Evolutionary conservation across 1,140 invertebrate genomes (phyloP).

Genomic region (Globodera rostochiensis): DNA sequence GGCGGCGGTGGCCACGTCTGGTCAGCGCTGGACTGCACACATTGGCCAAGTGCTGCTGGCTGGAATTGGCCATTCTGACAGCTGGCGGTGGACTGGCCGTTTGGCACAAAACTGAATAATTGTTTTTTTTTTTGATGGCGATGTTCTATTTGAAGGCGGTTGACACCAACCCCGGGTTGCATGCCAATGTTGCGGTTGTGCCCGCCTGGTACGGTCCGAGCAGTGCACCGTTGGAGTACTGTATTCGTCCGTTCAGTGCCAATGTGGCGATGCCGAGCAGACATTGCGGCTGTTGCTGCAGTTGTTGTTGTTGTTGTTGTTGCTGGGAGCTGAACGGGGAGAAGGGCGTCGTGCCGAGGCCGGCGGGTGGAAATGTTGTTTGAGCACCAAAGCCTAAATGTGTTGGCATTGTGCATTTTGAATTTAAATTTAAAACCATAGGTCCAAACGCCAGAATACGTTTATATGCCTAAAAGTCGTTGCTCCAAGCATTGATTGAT

Average conservation of each 20-base stretch:
- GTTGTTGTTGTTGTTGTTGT: no score
- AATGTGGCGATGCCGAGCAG: slow-evolving; percentile 3
- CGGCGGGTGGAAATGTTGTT: neutral
- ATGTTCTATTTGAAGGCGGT: no score
- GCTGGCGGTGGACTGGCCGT: slow-evolving; percentile 32
- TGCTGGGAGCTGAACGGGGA: neutral
- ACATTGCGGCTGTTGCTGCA: slow-evolving; percentile 14
- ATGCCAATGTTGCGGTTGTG: slow-evolving; percentile 32
- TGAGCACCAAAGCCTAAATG: neutral
- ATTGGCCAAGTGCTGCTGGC: slow-evolving; percentile 24
- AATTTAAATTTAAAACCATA: no score
- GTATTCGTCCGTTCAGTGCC: slow-evolving; percentile 23
- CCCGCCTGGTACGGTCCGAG: slow-evolving; percentile 28
- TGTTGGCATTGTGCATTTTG: neutral
- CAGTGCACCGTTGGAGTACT: slow-evolving; percentile 20
- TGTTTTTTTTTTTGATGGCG: no score
- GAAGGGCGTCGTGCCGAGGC: slow-evolving; percentile 1
- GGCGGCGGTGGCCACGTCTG: neutral
- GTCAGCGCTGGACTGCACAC: slow-evolving; percentile 4
- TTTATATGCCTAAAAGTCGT: no score
- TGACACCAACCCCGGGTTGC: neutral
- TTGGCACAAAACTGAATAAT: slow-evolving; percentile 27
- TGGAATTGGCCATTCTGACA: slow-evolving; percentile 36
- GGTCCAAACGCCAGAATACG: no score
- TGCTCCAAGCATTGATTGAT: no score